Conservation (phyloP, 2,113 vertebrate species). For the Carassius auratus region DNA sequence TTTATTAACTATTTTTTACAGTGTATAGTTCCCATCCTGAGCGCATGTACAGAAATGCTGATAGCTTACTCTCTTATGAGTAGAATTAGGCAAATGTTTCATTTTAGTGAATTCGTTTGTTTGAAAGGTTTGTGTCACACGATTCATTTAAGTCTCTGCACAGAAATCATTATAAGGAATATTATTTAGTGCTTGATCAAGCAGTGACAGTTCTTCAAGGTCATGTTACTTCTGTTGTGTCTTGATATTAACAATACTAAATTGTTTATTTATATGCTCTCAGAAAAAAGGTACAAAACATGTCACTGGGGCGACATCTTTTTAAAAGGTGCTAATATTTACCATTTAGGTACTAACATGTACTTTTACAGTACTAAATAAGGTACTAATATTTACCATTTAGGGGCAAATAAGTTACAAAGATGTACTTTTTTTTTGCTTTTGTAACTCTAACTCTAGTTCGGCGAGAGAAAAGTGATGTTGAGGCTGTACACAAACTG, state of each 20-base stretch:
- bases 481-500: too few relatives aligned
- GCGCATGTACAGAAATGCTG: not conserved
- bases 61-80: too few relatives aligned
- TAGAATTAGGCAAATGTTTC: not conserved
- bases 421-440: not conserved
- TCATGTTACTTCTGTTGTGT: not conserved
- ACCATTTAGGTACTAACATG: too few relatives aligned
- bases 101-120: not conserved
- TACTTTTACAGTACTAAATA: too few relatives aligned
- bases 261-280: too few relatives aligned
- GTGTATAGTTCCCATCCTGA: not conserved
- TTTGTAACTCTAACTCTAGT: too few relatives aligned
- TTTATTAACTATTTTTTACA: not conserved
- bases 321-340: too few relatives aligned
- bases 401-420: not conserved
- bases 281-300: too few relatives aligned
- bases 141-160: not conserved
- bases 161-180: not conserved
- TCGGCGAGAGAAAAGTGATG: too few relatives aligned
- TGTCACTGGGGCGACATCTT: too few relatives aligned
- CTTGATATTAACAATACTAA: too few relatives aligned
- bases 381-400: not conserved
- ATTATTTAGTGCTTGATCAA: not conserved
- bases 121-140: not conserved
- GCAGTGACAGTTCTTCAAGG: not conserved